Evolutionary conservation across 1,140 invertebrate genomes (phyloP).

Genomic region (Polypedilum vanderplanki): DNA sequence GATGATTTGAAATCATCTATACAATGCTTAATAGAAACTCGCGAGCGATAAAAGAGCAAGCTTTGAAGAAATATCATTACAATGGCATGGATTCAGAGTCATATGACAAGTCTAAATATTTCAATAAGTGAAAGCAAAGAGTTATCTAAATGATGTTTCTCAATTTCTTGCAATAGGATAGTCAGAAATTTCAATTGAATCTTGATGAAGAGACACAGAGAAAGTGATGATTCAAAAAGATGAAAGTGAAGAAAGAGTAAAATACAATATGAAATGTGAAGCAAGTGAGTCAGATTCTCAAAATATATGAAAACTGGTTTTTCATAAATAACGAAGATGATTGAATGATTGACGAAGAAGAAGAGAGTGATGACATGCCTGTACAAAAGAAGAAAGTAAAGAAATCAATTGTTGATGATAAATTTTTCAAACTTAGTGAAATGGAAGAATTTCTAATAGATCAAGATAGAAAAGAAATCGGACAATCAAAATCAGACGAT

Average conservation of each 20-base stretch:
- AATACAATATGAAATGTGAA: slow-evolving; percentile 32
- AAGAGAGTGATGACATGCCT: slow-evolving; percentile 35
- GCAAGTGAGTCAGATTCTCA: no score
- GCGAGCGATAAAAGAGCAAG: slow-evolving; percentile 44
- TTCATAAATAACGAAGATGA: no score
- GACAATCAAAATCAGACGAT: slow-evolving; percentile 49
- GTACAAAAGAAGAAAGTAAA: slow-evolving; percentile 37
- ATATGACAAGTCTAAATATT: slow-evolving; percentile 88
- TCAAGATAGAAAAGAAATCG: slow-evolving; percentile 66
- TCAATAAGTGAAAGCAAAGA: slow-evolving; percentile 55
- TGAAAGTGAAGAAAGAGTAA: slow-evolving; percentile 35
- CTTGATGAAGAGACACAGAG: slow-evolving; percentile 35
- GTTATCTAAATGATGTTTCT: slow-evolving; percentile 49
- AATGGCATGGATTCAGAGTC: slow-evolving; percentile 83
- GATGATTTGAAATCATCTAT: slow-evolving; percentile 63
- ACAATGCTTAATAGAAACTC: slow-evolving; percentile 56
- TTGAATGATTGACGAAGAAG: no score
- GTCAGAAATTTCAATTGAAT: slow-evolving; percentile 42
- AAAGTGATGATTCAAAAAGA: slow-evolving; percentile 38
- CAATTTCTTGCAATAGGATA: slow-evolving; percentile 47
- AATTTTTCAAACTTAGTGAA: slow-evolving; percentile 85
- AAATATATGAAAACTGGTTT: no score
- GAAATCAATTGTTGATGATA: slow-evolving; percentile 75
- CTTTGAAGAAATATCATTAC: slow-evolving; percentile 66
- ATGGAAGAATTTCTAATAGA: slow-evolving; percentile 74